Base-by-base conservation (phyloP, 2,113 vertebrate species). In the Antennarius striatus region DNA sequence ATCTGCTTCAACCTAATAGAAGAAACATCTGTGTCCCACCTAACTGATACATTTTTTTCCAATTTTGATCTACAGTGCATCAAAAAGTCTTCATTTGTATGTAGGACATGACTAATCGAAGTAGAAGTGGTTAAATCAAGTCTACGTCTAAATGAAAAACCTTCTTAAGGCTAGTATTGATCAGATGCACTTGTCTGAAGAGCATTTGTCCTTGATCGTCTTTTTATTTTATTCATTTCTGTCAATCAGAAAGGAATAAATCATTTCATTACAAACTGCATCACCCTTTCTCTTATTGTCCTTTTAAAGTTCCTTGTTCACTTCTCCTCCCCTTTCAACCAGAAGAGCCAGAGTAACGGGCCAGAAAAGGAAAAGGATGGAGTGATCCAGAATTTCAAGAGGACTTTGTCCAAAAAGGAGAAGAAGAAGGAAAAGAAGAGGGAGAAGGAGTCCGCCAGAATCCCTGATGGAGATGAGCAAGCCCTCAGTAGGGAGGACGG, bases 291-390 rank as follows among this genome's bases (percentile, higher is more conserved):
- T 15, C 51, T 46, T 4, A 12, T 10, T 17, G 11, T 28, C 12
- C 45, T 47, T 11, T 5, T 60, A 16, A 48, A 46, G 29, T 10
- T 4, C 47, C 3, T 22, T 12, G 7, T 6, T 49, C 5, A 10
- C 12, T 54, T 40, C 36, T 56, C 17, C 63, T 48, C 60, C 30
- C 60, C 11, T 39, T 16, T 74, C 36, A 10, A 6, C 45, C 58
- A 99, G 98, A 98, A 97, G 92, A 90, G 85, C 79, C 96, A 98
- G 71, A 98, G 94, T 79, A 99, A 99, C 29, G 98, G 98, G 13
- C 97, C 98, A 0, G 97, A 98, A 55, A 99, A 96, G 85, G 98
- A 99, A 78, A 99, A 96, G 59, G 98, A 99, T 28, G 96, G 98
- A 0, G 96, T 99, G 56, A 99, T 99, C 66, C 97, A 99, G 85